Conservation (phyloP, 2,113 vertebrate species). For the Perca flavescens region DNA sequence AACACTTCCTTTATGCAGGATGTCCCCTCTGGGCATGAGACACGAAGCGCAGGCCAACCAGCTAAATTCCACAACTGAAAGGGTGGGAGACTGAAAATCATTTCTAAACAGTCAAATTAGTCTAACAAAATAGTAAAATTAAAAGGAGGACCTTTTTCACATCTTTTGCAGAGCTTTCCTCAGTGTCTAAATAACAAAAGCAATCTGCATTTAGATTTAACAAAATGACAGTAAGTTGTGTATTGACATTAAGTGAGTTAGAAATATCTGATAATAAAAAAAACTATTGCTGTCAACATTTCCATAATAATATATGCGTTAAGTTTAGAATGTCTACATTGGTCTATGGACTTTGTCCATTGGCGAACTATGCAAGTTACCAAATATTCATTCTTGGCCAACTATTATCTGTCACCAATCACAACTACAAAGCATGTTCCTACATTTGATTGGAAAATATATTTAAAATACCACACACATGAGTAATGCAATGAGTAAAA, state of each 20-base stretch:
- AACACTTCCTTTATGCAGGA: constrained; percentile 86
- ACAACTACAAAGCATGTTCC: neutral
- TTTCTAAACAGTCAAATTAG: constrained; percentile 31
- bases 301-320: neutral
- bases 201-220: neutral
- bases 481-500: neutral
- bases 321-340: neutral
- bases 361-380: neutral
- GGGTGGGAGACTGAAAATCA: constrained; percentile 56
- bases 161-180: neutral
- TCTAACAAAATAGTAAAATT: neutral
- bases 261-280: neutral
- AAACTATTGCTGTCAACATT: neutral
- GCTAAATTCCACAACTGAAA: constrained; percentile 66
- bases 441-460: neutral
- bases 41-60: constrained; percentile 80
- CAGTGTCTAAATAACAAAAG: neutral
- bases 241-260: neutral
- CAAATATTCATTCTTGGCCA: neutral
- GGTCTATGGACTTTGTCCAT: neutral
- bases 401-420: neutral
- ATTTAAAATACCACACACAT: neutral
- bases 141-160: neutral
- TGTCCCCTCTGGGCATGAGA: constrained; percentile 76
- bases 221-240: neutral